Conservation (phyloP, 1,140 invertebrate species). For the Neodiprion virginianus region DNA sequence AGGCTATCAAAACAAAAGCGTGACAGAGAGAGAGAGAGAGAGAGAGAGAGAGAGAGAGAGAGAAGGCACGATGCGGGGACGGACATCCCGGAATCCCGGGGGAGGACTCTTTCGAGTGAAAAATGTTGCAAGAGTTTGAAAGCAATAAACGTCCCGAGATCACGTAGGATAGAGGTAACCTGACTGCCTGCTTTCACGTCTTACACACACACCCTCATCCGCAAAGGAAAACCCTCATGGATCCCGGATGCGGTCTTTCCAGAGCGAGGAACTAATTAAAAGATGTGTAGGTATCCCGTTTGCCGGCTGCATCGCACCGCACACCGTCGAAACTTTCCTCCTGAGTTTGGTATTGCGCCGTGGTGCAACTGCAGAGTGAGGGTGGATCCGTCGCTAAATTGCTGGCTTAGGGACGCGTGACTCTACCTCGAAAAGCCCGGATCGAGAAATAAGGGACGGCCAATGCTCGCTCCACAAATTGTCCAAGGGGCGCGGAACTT, state of each 20-base stretch:
- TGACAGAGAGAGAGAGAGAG: no score
- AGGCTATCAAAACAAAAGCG: no score
- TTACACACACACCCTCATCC: not conserved
- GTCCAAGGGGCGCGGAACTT: no score
- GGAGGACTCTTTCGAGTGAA: no score
- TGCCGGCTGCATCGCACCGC: not conserved
- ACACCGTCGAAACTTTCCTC: not conserved
- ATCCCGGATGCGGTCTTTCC: not conserved
- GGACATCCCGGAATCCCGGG: not conserved
- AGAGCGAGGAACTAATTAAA: not conserved
- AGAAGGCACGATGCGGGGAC: no score
- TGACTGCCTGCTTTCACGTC: not conserved
- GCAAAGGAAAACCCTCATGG: not conserved
- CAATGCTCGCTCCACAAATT: no score
- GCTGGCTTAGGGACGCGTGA: conserved; percentile 1
- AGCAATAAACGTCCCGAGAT: conserved; percentile 1
- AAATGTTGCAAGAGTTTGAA: not conserved
- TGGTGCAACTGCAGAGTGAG: not conserved
- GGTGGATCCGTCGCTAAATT: not conserved
- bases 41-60: no score
- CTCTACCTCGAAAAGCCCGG: not conserved
- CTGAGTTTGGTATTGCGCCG: not conserved
- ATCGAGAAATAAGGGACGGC: not conserved
- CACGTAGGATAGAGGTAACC: not conserved
- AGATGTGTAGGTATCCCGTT: not conserved